Percentiles rank a stretch among this genome's conserved stretches.
These are phyloP conservation scores for Lepidocolaptes lacrymiger DNA, from an alignment of 2,797 vertebrate species.

Conservation along the genomic window DNA sequence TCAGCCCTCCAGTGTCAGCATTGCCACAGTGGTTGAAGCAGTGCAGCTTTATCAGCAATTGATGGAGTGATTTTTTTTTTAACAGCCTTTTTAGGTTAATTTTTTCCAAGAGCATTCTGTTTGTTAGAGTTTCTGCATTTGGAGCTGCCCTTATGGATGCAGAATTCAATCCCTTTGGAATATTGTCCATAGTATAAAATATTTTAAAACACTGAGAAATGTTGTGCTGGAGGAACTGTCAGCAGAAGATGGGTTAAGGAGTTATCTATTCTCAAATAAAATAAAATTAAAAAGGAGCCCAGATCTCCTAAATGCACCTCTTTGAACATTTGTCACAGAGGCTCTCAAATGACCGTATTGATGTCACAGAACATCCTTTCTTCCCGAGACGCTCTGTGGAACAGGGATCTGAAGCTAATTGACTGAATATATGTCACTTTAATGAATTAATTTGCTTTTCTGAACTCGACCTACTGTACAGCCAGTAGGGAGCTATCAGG, in stretches of 20 bases:
- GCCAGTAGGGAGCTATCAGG: constrained; percentile 55
- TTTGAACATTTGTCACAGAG: not conserved
- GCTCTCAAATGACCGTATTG: not conserved
- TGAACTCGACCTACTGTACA: constrained; percentile 6
- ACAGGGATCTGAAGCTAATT: constrained; percentile 25
- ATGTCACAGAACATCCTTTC: constrained; percentile 36
- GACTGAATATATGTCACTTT: constrained; percentile 47
- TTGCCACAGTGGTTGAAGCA: not conserved
- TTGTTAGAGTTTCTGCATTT: not conserved
- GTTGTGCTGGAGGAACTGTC: not conserved
- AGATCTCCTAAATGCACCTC: not conserved
- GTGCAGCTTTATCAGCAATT: not conserved
- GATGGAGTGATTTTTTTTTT: not conserved
- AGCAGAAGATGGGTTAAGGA: not conserved
- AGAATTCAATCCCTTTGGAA: not conserved
- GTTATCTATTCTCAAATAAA: not conserved
- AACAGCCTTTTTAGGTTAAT: not conserved
- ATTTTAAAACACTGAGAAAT: not conserved
- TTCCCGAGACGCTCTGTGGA: not conserved
- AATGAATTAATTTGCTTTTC: constrained; percentile 60
- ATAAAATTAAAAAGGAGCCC: not conserved
- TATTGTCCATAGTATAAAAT: not conserved
- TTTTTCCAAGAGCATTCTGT: not conserved
- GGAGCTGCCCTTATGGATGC: not conserved
- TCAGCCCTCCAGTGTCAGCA: not conserved